These are phyloP conservation scores for Atherinosoma microstoma DNA, from an alignment of 2,797 vertebrate species.

Conservation along the genomic window DNA sequence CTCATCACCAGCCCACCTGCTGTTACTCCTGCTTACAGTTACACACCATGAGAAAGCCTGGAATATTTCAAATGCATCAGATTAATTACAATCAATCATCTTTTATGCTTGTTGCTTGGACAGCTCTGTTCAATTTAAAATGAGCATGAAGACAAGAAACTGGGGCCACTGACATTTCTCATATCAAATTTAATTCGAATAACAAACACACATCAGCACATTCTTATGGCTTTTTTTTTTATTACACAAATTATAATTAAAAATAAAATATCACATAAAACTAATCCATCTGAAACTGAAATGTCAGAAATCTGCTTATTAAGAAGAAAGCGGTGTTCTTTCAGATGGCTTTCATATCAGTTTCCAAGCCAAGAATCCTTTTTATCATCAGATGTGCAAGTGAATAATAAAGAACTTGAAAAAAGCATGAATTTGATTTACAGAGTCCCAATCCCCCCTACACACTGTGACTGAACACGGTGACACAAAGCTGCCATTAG, in stretches of 20 bases:
- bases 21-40: conserved; percentile 38
- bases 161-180: conserved; percentile 9
- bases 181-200: conserved; percentile 27
- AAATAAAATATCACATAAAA: conserved; percentile 8
- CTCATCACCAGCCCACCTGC: conserved; percentile 39
- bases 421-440: conserved; percentile 40
- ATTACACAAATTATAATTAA: conserved; percentile 10
- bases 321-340: conserved; percentile 45
- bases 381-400: conserved; percentile 49
- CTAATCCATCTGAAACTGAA: conserved; percentile 5
- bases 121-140: conserved; percentile 25
- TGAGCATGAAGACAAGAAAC: conserved; percentile 25
- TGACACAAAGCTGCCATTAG: conserved; percentile 42
- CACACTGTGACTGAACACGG: conserved; percentile 31
- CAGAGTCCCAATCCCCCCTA: conserved; percentile 26
- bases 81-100: conserved; percentile 27
- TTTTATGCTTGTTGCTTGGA: conserved; percentile 8
- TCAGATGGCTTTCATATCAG: conserved; percentile 35
- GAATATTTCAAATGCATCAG: conserved; percentile 23
- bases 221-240: neutral
- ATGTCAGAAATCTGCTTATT: conserved; percentile 25
- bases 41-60: conserved; percentile 21
- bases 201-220: conserved; percentile 8
- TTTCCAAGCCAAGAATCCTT: conserved; percentile 48
- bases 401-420: conserved; percentile 47